Percentiles rank a stretch among this genome's conserved stretches.
Evolutionary conservation across 1,140 invertebrate genomes (phyloP).

Genomic region (Homarus americanus): DNA sequence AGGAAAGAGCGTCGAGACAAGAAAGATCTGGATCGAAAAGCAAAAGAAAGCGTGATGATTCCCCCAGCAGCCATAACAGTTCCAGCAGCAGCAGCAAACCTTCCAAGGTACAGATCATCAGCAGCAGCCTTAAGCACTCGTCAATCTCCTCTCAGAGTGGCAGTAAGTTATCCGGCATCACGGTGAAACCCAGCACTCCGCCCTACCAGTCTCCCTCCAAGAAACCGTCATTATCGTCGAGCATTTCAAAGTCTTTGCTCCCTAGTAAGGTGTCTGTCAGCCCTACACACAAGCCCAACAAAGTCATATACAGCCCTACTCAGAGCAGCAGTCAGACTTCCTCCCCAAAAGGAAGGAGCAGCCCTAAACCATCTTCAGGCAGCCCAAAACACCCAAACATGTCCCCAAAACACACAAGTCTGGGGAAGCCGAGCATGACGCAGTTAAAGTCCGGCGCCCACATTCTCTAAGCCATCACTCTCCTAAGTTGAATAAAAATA

Average conservation of each 20-base stretch:
- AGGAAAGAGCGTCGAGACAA: slow-evolving; percentile 74
- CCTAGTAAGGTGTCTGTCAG: slow-evolving; percentile 72
- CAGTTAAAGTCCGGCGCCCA: slow-evolving; percentile 78
- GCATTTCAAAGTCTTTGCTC: slow-evolving; percentile 64
- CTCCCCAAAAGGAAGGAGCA: slow-evolving; percentile 71
- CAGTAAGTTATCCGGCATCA: slow-evolving; percentile 64
- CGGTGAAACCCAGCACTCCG: slow-evolving; percentile 70
- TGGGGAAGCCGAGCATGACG: slow-evolving; percentile 89
- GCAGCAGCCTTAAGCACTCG: slow-evolving; percentile 83
- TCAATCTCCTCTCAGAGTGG: slow-evolving; percentile 78
- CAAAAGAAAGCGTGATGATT: slow-evolving; percentile 73
- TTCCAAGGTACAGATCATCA: slow-evolving; percentile 74
- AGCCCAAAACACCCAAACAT: slow-evolving; percentile 80
- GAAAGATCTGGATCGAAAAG: slow-evolving; percentile 73
- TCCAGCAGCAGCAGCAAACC: slow-evolving; percentile 74
- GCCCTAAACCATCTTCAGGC: slow-evolving; percentile 72
- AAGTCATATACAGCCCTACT: slow-evolving; percentile 72
- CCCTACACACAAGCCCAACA: slow-evolving; percentile 74
- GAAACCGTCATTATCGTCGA: slow-evolving; percentile 70
- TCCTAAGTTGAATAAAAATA: slow-evolving; percentile 76
- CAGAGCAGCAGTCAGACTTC: slow-evolving; percentile 59
- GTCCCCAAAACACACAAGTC: slow-evolving; percentile 77
- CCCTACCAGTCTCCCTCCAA: slow-evolving; percentile 73
- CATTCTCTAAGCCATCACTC: slow-evolving; percentile 89
- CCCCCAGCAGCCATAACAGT: slow-evolving; percentile 64